These are phyloP conservation scores for Scytalopus superciliaris DNA, from an alignment of 2,113 vertebrate species.

Conservation along the genomic window DNA sequence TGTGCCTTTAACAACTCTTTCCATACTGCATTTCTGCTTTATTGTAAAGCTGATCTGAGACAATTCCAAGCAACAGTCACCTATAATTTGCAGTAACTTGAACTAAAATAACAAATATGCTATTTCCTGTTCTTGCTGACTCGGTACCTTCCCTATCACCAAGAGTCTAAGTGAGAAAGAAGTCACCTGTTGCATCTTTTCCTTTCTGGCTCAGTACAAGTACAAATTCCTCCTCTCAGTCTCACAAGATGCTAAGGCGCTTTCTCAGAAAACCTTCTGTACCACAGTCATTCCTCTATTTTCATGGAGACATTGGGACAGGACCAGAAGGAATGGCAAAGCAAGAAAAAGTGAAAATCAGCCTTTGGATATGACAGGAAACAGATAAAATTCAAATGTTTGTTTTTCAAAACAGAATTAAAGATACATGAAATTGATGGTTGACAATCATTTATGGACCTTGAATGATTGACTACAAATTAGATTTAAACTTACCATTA, in stretches of 20 bases:
- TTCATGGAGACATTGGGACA: neutral
- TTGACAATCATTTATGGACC: constrained; percentile 7
- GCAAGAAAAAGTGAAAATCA: neutral
- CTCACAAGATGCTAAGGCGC: neutral
- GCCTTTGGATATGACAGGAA: neutral
- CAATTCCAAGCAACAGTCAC: neutral
- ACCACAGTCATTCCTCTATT: neutral
- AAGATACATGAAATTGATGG: neutral
- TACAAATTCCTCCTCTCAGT: neutral
- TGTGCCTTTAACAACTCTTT: neutral
- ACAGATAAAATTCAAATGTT: neutral
- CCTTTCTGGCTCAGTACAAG: neutral
- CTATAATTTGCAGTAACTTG: neutral
- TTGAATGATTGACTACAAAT: constrained; percentile 31
- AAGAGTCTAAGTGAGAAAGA: neutral
- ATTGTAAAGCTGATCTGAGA: neutral
- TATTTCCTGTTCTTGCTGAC: neutral
- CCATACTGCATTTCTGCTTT: neutral
- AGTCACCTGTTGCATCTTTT: neutral
- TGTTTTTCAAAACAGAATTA: constrained; percentile 22
- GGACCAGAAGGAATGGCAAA: neutral
- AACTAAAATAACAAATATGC: neutral
- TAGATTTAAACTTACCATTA: constrained; percentile 44
- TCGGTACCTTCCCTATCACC: neutral
- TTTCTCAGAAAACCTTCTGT: neutral